phyloP scores from a whole-genome alignment of 2,113 vertebrate genomes.

The Hiodon tergisus region DNA sequence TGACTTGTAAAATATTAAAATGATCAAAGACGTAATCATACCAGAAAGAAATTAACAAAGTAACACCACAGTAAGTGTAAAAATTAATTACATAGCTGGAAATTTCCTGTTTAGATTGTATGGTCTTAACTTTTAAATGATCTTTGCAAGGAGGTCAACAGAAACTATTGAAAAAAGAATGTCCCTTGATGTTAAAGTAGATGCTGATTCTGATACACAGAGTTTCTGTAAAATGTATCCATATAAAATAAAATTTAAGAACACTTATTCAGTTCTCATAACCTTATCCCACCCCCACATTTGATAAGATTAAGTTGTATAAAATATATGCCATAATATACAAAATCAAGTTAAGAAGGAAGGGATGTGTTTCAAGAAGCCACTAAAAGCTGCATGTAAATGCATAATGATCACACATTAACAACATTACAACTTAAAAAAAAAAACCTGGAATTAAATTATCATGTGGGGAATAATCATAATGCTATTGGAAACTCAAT shows the following conservation, averaged over 20 bases:
- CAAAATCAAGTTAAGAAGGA: conserved; percentile 97
- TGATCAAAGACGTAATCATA: no score
- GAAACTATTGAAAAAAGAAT: background rate
- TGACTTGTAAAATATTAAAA: no score
- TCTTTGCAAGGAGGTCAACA: background rate
- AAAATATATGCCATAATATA: conserved; percentile 97
- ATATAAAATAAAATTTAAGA: conserved; percentile 20
- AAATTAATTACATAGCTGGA: no score
- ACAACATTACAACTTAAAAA: conserved; percentile 98
- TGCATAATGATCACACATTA: conserved; percentile 99
- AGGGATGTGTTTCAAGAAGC: conserved; percentile 91
- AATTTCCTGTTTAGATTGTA: background rate
- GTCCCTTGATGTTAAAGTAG: background rate
- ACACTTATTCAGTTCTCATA: conserved; percentile 46
- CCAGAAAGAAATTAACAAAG: no score
- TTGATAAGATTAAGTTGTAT: conserved; percentile 65
- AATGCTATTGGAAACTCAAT: conserved; percentile 99
- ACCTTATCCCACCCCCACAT: conserved; percentile 60
- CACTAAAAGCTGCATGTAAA: conserved; percentile 97
- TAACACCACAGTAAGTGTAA: background rate
- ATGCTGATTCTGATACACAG: conserved; percentile 1
- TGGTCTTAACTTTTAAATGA: background rate
- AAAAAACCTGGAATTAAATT: conserved; percentile 98
- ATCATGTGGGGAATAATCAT: conserved; percentile 99
- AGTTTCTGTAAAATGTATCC: conserved; percentile 15